Base-by-base conservation (phyloP, 1,140 invertebrate species). In the Pseudomyrmex dendroicus region DNA sequence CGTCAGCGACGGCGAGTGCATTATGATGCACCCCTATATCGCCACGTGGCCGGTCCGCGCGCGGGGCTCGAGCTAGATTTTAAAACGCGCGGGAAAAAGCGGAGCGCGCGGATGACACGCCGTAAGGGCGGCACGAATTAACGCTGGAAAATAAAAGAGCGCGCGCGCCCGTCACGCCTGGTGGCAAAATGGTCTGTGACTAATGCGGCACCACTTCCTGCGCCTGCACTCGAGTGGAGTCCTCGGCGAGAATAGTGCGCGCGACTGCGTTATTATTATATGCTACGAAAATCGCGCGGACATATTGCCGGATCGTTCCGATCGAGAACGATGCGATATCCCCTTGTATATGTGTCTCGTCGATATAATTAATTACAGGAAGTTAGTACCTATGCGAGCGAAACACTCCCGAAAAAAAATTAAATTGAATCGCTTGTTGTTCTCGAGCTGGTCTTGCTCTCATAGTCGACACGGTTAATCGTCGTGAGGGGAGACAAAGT, bases 111-210 rank as follows among this genome's bases (percentile, higher is more conserved):
- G 67, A 68, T 72, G 64, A 73, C 25, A 62, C 25, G 67, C 52
- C 70, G 73, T 82, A 85, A 76, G 85, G 78, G 82, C 82, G 83
- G 83, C 84, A 89, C 88, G 91, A 93, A 94, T 94, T 92, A 93
- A 93, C 93, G 90, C 90, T 92, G 63, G 78, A 85, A 86, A 89
- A 92, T 89, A 90, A 93, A 93, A 92, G 87, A 92, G 88, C 89
- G 89, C 90, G 88, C 89, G 89, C 90, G 85, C 89, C 83, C 92
- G 92, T 93, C 93, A 94, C 92, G 93, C 91, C 91, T 93, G 93
- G 90, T 93, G 90, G 90, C 89, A 94, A 93, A 94, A 94, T 94
- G 92, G 91, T 86, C 92, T 93, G 93, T 94, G 92, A 94, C 93
- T 94, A 94, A 94, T 93, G 91, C 89, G 77, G 83, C 88, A 90